phyloP scores from a whole-genome alignment of 2,113 vertebrate genomes.

The Sphyrna mokarran region DNA sequence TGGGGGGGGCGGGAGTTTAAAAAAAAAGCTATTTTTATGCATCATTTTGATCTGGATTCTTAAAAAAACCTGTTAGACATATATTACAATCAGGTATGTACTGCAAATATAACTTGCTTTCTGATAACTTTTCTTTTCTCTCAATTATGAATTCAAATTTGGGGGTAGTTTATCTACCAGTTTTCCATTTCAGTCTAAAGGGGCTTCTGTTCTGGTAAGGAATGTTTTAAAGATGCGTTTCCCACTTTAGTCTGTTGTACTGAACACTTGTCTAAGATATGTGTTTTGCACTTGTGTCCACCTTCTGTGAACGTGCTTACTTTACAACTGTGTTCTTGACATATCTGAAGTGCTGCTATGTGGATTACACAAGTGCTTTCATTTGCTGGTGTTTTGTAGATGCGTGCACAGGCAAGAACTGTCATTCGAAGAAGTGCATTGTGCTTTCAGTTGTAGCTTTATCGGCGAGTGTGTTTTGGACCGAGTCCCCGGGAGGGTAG shows the following conservation, averaged over 20 bases:
- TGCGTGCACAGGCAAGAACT: not conserved
- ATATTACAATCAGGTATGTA: constrained; percentile 9
- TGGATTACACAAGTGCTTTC: not conserved
- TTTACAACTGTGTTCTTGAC: not conserved
- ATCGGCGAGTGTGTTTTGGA: not conserved
- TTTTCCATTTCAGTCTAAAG: not conserved
- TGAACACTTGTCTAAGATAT: not conserved
- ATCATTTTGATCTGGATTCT: constrained; percentile 24
- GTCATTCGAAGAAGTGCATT: no score
- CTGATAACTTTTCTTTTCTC: not conserved
- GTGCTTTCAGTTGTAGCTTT: not conserved
- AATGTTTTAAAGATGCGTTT: no score
- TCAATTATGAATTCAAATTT: not conserved
- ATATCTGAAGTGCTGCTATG: not conserved
- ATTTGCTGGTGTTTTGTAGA: not conserved
- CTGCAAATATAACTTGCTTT: not conserved
- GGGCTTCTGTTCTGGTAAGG: no score
- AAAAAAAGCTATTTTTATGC: not conserved
- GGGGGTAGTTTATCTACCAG: not conserved
- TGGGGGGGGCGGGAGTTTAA: not conserved
- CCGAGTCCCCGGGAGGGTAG: not conserved
- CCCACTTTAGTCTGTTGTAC: no score
- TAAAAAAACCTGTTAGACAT: not conserved
- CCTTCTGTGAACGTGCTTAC: not conserved
- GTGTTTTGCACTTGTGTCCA: not conserved